Percentiles rank a stretch among this genome's conserved stretches.
These are phyloP conservation scores for Oreochromis tanganicae DNA, from an alignment of 2,113 vertebrate genomes.

Conservation along the genomic window DNA sequence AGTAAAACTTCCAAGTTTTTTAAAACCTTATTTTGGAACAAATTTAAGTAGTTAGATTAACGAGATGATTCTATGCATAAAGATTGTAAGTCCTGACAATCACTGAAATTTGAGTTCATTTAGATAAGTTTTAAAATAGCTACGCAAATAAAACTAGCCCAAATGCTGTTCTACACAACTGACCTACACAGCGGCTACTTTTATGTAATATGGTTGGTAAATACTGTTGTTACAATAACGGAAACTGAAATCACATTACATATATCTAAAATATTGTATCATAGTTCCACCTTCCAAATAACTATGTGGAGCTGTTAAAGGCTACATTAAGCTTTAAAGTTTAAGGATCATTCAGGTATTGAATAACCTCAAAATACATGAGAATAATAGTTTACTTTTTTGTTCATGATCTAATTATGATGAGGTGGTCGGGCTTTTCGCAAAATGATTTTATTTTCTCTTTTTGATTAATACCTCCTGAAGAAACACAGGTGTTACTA, in stretches of 20 bases:
- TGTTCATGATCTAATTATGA: neutral
- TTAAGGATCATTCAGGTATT: neutral
- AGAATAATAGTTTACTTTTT: neutral
- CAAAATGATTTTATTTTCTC: neutral
- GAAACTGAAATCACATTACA: neutral
- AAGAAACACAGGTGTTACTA: neutral
- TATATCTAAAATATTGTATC: neutral
- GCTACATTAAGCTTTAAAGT: neutral
- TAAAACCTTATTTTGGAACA: neutral
- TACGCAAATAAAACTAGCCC: neutral
- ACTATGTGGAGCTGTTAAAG: neutral
- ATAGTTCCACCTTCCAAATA: neutral
- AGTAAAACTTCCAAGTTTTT: neutral
- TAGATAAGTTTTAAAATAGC: neutral
- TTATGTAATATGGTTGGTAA: neutral
- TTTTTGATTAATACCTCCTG: neutral
- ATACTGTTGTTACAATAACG: neutral
- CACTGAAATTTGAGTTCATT: neutral
- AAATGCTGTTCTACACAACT: neutral
- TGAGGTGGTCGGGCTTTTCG: neutral
- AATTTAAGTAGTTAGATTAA: neutral
- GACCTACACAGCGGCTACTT: neutral
- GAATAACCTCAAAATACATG: neutral
- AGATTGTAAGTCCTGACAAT: neutral
- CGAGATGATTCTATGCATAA: neutral